Percentiles rank a stretch among this genome's conserved stretches.
Conservation (phyloP, 2,797 vertebrate genomes). For the Enteromius mattozi region DNA sequence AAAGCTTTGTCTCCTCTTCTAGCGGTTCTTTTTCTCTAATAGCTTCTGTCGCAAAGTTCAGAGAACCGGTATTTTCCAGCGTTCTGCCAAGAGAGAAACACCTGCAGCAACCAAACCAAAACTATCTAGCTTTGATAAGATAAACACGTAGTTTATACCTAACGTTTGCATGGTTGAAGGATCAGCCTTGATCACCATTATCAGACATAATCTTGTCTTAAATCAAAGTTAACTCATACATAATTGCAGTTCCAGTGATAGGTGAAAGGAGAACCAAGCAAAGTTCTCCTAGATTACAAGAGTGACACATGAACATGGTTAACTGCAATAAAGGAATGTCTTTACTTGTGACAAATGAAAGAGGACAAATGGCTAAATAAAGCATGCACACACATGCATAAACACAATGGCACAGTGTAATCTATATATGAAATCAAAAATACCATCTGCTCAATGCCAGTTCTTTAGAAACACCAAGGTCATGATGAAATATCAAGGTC, state of each 20-base stretch:
- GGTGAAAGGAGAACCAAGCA: neutral
- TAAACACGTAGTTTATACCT: neutral
- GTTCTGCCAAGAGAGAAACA: neutral
- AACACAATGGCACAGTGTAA: neutral
- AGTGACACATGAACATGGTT: neutral
- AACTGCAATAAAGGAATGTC: neutral
- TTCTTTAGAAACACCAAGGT: neutral
- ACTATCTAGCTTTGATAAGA: neutral
- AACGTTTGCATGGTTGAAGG: neutral
- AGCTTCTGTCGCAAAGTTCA: neutral
- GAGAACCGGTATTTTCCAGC: neutral
- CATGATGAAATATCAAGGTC: constrained; percentile 9
- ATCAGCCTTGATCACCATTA: neutral
- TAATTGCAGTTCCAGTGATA: neutral
- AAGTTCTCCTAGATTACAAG: constrained; percentile 2
- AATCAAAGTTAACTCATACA: neutral
- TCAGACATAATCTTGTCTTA: neutral
- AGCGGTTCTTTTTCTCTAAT: neutral
- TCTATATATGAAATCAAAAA: constrained; percentile 8
- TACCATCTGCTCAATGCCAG: constrained; percentile 16
- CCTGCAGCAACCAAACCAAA: constrained; percentile 1
- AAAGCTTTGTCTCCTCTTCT: constrained; percentile 22
- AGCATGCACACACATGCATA: neutral
- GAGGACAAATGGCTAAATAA: neutral
- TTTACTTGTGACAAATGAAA: neutral